Evolutionary conservation across 2,888 invertebrate species (phyloP).

Genomic region (Apotomis capreana): DNA sequence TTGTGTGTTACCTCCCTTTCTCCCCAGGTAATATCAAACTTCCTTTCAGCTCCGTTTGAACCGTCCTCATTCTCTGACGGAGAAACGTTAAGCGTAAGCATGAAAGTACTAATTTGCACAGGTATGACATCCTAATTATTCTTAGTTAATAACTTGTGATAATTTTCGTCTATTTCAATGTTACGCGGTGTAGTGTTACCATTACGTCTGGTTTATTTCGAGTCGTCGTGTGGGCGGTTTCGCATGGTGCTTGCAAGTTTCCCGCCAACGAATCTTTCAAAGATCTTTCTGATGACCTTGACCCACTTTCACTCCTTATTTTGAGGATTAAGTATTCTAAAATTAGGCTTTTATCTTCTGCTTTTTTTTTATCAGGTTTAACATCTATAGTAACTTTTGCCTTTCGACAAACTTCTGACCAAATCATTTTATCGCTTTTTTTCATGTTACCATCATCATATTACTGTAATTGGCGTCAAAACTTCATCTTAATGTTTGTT

Average conservation of each 20-base stretch:
- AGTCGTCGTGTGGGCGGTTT: slow-evolving; percentile 69
- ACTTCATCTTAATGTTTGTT: slow-evolving; percentile 22
- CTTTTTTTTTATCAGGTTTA: background rate
- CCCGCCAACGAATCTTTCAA: slow-evolving; percentile 45
- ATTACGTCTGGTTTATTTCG: slow-evolving; percentile 77
- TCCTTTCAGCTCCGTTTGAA: background rate
- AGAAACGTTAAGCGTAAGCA: background rate
- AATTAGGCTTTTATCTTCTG: slow-evolving; percentile 24
- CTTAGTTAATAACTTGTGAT: slow-evolving; percentile 23
- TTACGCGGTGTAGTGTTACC: slow-evolving; percentile 78
- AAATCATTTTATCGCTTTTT: background rate
- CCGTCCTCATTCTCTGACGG: background rate
- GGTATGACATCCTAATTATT: background rate
- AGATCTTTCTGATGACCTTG: slow-evolving; percentile 69
- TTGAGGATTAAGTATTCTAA: slow-evolving; percentile 43
- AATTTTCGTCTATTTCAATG: slow-evolving; percentile 58
- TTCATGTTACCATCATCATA: background rate
- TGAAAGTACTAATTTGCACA: background rate
- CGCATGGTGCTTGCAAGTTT: slow-evolving; percentile 44
- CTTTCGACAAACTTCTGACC: background rate
- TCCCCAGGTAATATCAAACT: slow-evolving; percentile 53
- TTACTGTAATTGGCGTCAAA: slow-evolving; percentile 21
- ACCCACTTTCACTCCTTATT: slow-evolving; percentile 60
- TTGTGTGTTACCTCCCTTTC: slow-evolving; percentile 63
- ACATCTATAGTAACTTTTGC: background rate